Evolutionary conservation across 2,797 vertebrate species (phyloP).

Genomic region (Liparis tanakae): DNA sequence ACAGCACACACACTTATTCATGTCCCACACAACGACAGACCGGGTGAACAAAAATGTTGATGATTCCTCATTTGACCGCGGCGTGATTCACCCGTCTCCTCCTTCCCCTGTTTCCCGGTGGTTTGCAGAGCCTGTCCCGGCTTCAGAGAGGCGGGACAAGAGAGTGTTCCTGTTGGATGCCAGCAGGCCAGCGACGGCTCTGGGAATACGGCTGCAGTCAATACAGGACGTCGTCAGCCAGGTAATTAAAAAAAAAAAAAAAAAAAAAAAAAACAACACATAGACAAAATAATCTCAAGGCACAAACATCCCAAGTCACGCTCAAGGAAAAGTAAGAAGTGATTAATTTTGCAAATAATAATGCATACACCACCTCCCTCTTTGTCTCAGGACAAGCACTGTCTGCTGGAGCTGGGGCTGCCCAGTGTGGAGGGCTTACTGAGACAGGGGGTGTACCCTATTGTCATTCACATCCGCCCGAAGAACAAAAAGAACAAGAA

Average conservation of each 20-base stretch:
- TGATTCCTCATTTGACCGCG: neutral
- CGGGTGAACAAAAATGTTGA: neutral
- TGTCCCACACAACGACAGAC: conserved; percentile 4
- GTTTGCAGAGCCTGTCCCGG: conserved; percentile 75
- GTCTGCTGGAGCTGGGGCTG: conserved; percentile 82
- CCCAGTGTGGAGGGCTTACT: conserved; percentile 77
- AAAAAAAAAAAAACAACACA: too few relatives aligned
- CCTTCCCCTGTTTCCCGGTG: conserved; percentile 16
- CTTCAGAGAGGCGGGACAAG: conserved; percentile 69
- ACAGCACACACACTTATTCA: conserved; percentile 4
- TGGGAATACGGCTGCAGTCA: conserved; percentile 80
- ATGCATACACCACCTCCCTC: conserved; percentile 1
- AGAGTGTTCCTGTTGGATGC: conserved; percentile 78
- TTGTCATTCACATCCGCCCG: conserved; percentile 82
- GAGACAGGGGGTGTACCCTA: conserved; percentile 82
- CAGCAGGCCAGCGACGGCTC: conserved; percentile 60
- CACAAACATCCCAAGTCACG: neutral
- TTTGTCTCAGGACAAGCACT: conserved; percentile 81
- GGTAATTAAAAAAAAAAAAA: conserved; percentile 69
- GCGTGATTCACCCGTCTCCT: neutral
- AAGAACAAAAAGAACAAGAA: conserved; percentile 84
- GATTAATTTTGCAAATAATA: neutral
- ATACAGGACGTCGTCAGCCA: conserved; percentile 83
- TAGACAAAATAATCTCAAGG: neutral
- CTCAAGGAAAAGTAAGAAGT: neutral